Conservation (phyloP, 2,888 invertebrate species). For the Parasteatoda lunata region DNA sequence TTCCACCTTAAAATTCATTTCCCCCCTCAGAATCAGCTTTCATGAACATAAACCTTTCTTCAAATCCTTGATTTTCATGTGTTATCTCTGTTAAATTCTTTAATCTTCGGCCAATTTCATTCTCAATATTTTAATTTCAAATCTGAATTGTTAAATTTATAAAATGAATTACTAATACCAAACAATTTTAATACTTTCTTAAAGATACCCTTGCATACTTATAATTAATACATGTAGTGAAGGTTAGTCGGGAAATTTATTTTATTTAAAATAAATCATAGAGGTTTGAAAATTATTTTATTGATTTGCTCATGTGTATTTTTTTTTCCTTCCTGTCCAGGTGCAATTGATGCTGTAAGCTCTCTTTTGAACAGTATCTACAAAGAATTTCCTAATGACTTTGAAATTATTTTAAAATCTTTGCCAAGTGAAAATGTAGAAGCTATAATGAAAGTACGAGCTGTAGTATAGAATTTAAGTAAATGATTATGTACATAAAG, state of each 20-base stretch:
- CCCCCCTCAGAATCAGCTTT: too few species aligned
- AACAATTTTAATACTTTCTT: too few species aligned
- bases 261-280: not conserved
- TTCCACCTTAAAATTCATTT: too few species aligned
- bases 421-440: conserved; percentile 53
- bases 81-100: too few species aligned
- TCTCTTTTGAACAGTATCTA: conserved; percentile 35
- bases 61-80: too few species aligned
- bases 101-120: too few species aligned
- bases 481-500: conserved; percentile 36
- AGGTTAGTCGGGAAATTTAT: not conserved
- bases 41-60: too few species aligned
- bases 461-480: conserved; percentile 13
- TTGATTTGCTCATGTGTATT: not conserved
- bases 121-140: too few species aligned
- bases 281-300: not conserved
- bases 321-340: conserved; percentile 28
- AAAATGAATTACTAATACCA: too few species aligned
- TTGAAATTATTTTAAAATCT: conserved; percentile 43
- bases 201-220: too few species aligned
- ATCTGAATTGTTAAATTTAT: too few species aligned
- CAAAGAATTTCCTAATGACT: conserved; percentile 54
- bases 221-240: too few species aligned
- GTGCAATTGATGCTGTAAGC: conserved; percentile 10
- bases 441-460: conserved; percentile 33